These are phyloP conservation scores for Diachrysia chrysitis DNA, from an alignment of 2,888 invertebrate genomes.

Conservation along the genomic window DNA sequence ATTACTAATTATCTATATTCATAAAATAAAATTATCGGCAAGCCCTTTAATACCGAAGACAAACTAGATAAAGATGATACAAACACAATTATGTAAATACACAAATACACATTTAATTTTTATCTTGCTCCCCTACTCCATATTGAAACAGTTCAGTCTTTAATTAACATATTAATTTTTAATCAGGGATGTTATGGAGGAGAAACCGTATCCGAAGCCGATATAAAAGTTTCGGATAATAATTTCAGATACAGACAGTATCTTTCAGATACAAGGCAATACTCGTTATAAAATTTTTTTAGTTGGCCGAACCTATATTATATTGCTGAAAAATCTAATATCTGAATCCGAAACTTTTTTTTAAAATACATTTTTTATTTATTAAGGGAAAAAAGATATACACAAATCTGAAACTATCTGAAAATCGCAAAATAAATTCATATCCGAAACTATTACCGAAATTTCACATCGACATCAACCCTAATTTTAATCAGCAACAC, in stretches of 20 bases:
- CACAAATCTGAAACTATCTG: too few species aligned
- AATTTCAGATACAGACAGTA: background rate
- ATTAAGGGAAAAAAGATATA: too few species aligned
- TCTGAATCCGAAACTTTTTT: too few species aligned
- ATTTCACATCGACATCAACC: background rate
- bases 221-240: background rate
- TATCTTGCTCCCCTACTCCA: background rate
- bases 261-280: too few species aligned
- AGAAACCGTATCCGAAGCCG: background rate
- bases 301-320: too few species aligned
- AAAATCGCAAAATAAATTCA: too few species aligned
- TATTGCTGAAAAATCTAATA: too few species aligned
- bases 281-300: too few species aligned
- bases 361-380: too few species aligned
- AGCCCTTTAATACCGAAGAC: background rate
- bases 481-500: constrained; percentile 23
- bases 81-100: background rate
- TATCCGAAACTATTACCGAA: background rate
- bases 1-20: background rate
- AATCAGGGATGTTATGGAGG: background rate
- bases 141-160: background rate
- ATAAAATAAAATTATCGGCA: background rate
- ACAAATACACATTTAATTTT: constrained; percentile 19
- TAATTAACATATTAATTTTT: constrained; percentile 1
- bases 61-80: constrained; percentile 1